Evolutionary conservation across 2,113 vertebrate species (phyloP).

Genomic region (Chaetodon auriga): DNA sequence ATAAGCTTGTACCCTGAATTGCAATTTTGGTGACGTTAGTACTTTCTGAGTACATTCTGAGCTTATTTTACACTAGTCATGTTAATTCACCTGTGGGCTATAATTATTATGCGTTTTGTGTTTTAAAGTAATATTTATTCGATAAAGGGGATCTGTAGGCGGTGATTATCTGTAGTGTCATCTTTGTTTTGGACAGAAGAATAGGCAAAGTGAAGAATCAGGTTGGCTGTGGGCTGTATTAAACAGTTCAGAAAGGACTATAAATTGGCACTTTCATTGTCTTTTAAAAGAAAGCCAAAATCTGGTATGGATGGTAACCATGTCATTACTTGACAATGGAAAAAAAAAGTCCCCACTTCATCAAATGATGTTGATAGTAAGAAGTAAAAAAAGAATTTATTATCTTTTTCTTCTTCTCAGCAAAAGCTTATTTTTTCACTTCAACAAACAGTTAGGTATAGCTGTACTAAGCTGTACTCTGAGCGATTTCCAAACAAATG

Average conservation of each 20-base stretch:
- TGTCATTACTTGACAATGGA: not conserved
- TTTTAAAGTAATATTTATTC: not conserved
- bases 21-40: constrained; percentile 17
- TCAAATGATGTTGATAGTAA: not conserved
- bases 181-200: not conserved
- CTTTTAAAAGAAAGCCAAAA: not conserved
- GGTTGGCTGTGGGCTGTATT: not conserved
- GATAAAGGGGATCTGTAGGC: not conserved
- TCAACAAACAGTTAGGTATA: not conserved
- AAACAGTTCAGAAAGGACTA: not conserved
- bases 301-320: not conserved
- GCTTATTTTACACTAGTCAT: not conserved
- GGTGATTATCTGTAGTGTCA: not conserved
- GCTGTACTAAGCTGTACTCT: not conserved
- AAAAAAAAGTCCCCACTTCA: not conserved
- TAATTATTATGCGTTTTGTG: not conserved
- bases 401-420: not conserved
- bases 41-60: constrained; percentile 7
- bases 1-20: constrained; percentile 28
- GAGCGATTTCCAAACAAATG: not conserved
- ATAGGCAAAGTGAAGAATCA: not conserved
- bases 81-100: not conserved
- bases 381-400: too few species aligned
- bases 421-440: not conserved
- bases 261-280: not conserved